Percentiles rank a stretch among this genome's conserved stretches.
Evolutionary conservation across 2,888 invertebrate genomes (phyloP).

Genomic region (Rhagium mordax): DNA sequence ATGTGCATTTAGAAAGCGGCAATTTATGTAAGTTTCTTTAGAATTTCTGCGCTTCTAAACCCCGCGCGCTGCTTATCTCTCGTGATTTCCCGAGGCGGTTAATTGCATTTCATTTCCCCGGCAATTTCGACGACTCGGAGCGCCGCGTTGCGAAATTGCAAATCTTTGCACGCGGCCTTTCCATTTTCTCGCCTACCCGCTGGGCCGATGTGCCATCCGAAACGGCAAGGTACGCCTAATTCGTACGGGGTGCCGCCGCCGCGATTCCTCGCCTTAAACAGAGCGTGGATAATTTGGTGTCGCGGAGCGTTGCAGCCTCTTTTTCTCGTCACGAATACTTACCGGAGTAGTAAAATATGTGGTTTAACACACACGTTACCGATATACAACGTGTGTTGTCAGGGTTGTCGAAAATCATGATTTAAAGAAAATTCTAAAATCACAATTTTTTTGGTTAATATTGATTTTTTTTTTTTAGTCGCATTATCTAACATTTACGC

Average conservation of each 20-base stretch:
- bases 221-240: background rate
- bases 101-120: background rate
- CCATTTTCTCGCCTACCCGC: background rate
- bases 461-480: too few species aligned
- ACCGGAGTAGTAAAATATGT: background rate
- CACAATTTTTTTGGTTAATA: too few species aligned
- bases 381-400: too few species aligned
- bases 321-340: background rate
- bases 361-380: too few species aligned
- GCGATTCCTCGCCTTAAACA: too few species aligned
- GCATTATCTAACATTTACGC: too few species aligned
- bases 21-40: background rate
- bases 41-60: background rate
- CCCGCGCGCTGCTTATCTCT: background rate
- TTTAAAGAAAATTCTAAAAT: too few species aligned
- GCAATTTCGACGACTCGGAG: background rate
- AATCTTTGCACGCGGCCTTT: background rate
- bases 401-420: too few species aligned
- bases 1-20: background rate
- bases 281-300: background rate
- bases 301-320: background rate
- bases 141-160: background rate
- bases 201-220: background rate
- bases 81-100: background rate
- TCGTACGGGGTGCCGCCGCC: background rate